Percentiles rank a stretch among this genome's conserved stretches.
These are phyloP conservation scores for Hyperoplus lanceolatus DNA, from an alignment of 2,797 vertebrate genomes.

Conservation along the genomic window DNA sequence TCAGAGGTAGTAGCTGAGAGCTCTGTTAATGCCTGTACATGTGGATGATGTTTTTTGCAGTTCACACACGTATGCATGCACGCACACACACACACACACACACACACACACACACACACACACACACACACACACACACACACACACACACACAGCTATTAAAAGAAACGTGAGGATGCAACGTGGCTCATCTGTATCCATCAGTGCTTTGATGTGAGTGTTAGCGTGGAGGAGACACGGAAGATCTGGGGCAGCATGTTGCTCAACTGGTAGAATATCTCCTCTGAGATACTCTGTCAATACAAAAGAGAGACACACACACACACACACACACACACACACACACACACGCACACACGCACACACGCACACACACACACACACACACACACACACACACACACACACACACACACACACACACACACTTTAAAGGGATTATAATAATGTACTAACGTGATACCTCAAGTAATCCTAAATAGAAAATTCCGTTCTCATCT, in stretches of 20 bases:
- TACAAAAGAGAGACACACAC: constrained; percentile 32
- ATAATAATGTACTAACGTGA: neutral
- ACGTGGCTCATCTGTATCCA: constrained; percentile 27
- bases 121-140: too few species aligned
- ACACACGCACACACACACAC: neutral
- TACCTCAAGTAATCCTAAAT: neutral
- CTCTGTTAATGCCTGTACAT: neutral
- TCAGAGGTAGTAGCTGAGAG: constrained; percentile 88
- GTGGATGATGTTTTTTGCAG: neutral
- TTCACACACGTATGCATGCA: neutral
- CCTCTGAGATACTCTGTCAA: constrained; percentile 95
- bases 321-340: too few species aligned
- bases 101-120: too few species aligned
- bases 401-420: neutral
- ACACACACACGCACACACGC: neutral
- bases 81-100: neutral
- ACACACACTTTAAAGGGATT: neutral
- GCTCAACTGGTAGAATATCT: constrained; percentile 99
- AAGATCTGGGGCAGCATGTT: constrained; percentile 99
- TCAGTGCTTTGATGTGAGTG: constrained; percentile 95
- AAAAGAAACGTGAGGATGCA: neutral
- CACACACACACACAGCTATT: neutral
- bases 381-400: too few species aligned
- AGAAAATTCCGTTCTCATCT: neutral
- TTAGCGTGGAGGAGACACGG: constrained; percentile 95